Percentiles rank a stretch among this genome's conserved stretches.
Conservation (phyloP, 1,140 invertebrate species). For the Drosophila kepulauana region DNA sequence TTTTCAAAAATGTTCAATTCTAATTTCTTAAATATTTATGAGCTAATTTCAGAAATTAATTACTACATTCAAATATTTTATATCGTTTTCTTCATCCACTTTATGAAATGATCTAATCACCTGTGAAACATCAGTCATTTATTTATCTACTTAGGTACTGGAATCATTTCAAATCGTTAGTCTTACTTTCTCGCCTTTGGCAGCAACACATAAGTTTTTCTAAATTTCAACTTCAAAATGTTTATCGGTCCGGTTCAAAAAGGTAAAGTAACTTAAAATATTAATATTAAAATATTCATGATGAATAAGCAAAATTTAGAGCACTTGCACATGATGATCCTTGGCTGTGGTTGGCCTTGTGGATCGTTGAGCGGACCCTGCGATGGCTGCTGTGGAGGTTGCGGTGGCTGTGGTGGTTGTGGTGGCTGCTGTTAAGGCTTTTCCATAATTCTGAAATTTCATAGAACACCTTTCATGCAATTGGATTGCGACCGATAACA, state of each 20-base stretch:
- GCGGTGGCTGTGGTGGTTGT: constrained; percentile 18
- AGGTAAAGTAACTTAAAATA: constrained; percentile 7
- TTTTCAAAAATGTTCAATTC: too few relatives aligned
- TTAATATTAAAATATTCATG: not conserved
- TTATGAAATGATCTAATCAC: not conserved
- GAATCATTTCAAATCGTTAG: not conserved
- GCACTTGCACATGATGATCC: constrained; percentile 33
- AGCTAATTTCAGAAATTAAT: too few relatives aligned
- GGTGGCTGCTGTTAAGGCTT: not conserved
- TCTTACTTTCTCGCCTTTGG: not conserved
- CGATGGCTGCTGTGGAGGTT: constrained; percentile 28
- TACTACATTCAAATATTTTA: too few relatives aligned
- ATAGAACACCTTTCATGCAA: not conserved
- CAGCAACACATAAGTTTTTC: constrained; percentile 10
- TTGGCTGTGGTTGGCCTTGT: constrained; percentile 45
- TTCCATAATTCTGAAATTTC: not conserved
- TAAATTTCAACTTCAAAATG: constrained; percentile 18
- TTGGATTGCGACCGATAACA: not conserved
- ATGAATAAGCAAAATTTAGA: constrained; percentile 3
- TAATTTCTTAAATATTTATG: too few relatives aligned
- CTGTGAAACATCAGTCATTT: not conserved
- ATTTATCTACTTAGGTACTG: not conserved
- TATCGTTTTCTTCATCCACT: too few relatives aligned
- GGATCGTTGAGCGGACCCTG: constrained; percentile 41
- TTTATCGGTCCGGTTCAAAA: constrained; percentile 43